A percentile compares a stretch with the other conserved stretches of the same genome.
These are phyloP conservation scores for Cygnus olor DNA, from an alignment of 2,797 vertebrate species.

Conservation along the genomic window DNA sequence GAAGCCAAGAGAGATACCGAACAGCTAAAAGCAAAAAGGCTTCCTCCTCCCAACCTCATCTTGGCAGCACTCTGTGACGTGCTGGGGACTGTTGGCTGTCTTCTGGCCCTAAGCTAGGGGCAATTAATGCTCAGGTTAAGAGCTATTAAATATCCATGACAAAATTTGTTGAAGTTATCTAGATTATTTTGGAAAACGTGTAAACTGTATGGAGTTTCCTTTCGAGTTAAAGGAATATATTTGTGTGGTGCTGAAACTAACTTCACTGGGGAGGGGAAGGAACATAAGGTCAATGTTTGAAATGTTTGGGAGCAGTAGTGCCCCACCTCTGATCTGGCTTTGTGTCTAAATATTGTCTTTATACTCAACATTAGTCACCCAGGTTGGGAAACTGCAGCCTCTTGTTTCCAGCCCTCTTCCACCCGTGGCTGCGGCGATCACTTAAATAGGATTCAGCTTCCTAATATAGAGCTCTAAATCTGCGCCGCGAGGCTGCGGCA, in stretches of 20 bases:
- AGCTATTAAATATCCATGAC: neutral
- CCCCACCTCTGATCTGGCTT: neutral
- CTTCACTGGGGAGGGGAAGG: neutral
- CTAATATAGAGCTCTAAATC: slow-evolving; percentile 31
- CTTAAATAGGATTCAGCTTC: slow-evolving; percentile 47
- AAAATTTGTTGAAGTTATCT: neutral
- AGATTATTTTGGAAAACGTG: neutral
- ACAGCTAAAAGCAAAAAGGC: neutral
- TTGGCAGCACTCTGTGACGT: neutral
- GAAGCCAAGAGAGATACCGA: neutral
- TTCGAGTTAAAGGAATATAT: neutral
- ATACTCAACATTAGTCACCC: neutral
- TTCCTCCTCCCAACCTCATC: neutral
- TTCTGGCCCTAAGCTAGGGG: neutral
- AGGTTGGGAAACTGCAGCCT: neutral
- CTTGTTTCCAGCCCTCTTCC: neutral
- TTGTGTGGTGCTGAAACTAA: neutral
- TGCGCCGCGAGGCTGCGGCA: neutral
- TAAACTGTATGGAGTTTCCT: neutral
- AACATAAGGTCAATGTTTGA: neutral
- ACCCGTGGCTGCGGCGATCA: neutral
- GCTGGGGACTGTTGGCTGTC: neutral
- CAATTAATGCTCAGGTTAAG: neutral
- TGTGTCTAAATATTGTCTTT: neutral
- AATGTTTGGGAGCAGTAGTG: neutral